Evolutionary conservation across 2,113 vertebrate species (phyloP).

Genomic region (Callipepla squamata): DNA sequence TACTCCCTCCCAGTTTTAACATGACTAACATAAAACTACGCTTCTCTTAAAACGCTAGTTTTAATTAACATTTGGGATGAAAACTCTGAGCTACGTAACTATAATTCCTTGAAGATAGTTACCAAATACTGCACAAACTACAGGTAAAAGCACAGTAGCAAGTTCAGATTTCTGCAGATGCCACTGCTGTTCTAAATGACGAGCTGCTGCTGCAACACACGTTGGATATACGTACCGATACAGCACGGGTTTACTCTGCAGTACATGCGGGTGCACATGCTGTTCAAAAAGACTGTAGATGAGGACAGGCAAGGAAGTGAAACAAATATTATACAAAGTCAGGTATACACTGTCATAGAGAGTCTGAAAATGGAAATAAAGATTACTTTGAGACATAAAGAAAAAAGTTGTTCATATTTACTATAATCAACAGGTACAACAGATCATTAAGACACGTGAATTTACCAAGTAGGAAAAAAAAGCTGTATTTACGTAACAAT

Average conservation of each 20-base stretch:
- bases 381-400: background rate
- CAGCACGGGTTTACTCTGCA: conserved; percentile 92
- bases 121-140: background rate
- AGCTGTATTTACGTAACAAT: background rate
- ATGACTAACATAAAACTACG: background rate
- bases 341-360: conserved; percentile 98
- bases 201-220: rapidly evolving
- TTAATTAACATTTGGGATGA: background rate
- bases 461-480: background rate
- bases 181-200: rapidly evolving
- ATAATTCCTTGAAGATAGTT: background rate
- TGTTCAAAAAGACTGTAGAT: conserved; percentile 98
- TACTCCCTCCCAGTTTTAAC: background rate
- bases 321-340: conserved; percentile 99
- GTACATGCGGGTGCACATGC: conserved; percentile 92
- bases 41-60: background rate
- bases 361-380: conserved; percentile 84
- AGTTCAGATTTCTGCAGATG: background rate
- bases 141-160: background rate
- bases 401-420: background rate
- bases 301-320: conserved; percentile 98
- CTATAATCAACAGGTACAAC: background rate
- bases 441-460: rapidly evolving
- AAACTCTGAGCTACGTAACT: background rate
- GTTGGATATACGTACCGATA: conserved; percentile 83